These are phyloP conservation scores for Phalanger gymnotis DNA, from an alignment of 2,797 vertebrate genomes.

Conservation along the genomic window DNA sequence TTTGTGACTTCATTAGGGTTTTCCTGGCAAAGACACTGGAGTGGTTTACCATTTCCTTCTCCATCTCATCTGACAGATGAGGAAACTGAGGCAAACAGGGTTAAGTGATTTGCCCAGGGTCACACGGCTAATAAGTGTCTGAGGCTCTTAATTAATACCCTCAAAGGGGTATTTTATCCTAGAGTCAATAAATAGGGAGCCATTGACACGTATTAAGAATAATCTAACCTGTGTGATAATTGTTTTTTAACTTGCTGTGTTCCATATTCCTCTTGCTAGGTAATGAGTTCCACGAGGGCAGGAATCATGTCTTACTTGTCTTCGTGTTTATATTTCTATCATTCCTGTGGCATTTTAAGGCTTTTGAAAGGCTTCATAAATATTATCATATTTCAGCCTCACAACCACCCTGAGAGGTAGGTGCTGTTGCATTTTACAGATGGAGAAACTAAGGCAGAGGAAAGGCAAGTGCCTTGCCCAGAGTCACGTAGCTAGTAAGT, in stretches of 20 bases:
- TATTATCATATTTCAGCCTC: neutral
- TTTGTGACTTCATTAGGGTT: too few species aligned
- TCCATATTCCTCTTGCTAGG: neutral
- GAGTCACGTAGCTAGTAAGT: neutral
- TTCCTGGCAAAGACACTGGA: too few species aligned
- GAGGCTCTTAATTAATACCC: too few species aligned
- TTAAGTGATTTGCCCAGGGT: too few species aligned
- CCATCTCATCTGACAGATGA: too few species aligned
- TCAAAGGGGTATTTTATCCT: neutral
- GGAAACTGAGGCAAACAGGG: too few species aligned
- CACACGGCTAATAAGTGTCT: too few species aligned
- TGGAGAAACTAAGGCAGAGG: neutral
- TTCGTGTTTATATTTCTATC: neutral
- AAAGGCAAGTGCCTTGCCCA: neutral
- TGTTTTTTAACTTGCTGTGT: neutral
- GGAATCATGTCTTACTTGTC: neutral
- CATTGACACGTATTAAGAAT: neutral
- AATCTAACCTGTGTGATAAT: neutral
- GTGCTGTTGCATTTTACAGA: neutral
- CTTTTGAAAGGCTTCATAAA: neutral
- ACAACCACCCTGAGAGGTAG: neutral
- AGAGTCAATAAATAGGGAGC: neutral
- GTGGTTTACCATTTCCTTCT: too few species aligned
- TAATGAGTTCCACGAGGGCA: neutral
- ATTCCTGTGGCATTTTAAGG: neutral